Conservation (phyloP, 2,797 vertebrate genomes). For the Pantherophis vulpinus region DNA sequence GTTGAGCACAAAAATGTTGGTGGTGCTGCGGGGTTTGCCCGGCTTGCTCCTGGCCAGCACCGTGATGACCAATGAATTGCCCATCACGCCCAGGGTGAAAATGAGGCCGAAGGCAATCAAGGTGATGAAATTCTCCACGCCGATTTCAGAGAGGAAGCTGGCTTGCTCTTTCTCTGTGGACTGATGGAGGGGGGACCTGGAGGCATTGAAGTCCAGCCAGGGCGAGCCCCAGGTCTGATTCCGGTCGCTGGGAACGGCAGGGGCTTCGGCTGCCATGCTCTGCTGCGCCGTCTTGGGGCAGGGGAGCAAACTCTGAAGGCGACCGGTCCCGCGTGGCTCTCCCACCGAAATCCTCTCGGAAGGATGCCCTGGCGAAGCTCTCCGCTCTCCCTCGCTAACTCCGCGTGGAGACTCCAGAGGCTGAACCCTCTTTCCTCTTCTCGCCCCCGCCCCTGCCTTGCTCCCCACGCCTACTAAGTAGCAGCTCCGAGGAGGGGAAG, state of each 20-base stretch:
- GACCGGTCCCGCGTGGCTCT: background rate
- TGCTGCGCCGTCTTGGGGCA: too few species aligned
- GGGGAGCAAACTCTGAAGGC: background rate
- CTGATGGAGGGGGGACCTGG: background rate
- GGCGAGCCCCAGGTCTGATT: slow-evolving; percentile 55
- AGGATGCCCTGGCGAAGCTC: background rate
- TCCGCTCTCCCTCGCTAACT: background rate
- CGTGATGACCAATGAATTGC: slow-evolving; percentile 94
- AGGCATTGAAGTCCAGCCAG: slow-evolving; percentile 39
- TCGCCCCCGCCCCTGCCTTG: background rate
- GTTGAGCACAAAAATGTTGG: slow-evolving; percentile 97
- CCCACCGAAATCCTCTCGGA: background rate
- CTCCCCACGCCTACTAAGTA: background rate
- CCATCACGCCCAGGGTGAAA: slow-evolving; percentile 89
- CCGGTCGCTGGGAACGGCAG: background rate
- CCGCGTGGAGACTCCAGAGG: background rate
- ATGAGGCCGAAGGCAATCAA: slow-evolving; percentile 89
- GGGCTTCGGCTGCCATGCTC: slow-evolving; percentile 51
- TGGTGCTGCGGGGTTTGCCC: slow-evolving; percentile 88
- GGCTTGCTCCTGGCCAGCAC: slow-evolving; percentile 89
- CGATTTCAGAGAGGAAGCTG: slow-evolving; percentile 78
- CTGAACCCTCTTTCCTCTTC: background rate
- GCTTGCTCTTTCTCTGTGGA: background rate
- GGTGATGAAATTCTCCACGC: slow-evolving; percentile 88
- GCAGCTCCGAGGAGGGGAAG: background rate